Percentiles rank a stretch among this genome's conserved stretches.
phyloP scores from a whole-genome alignment of 2,888 invertebrate species.

The Microlaimidae sp. region DNA sequence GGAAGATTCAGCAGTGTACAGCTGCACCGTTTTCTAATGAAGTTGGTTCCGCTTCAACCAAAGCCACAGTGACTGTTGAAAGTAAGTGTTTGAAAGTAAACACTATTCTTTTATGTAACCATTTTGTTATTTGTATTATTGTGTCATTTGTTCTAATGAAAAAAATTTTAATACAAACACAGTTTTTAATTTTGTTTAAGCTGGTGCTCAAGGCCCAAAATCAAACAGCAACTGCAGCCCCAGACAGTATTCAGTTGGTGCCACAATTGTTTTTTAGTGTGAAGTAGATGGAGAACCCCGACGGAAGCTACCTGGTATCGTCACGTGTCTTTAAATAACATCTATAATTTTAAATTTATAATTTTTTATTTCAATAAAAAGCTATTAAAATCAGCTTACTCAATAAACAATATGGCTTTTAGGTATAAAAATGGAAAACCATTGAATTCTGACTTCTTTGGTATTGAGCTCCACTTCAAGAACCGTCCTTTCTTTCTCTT shows the following conservation, averaged over 20 bases:
- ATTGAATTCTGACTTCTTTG: not conserved
- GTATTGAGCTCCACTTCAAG: conserved; percentile 10
- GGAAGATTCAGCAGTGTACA: conserved; percentile 77
- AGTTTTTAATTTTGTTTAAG: not conserved
- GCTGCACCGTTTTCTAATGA: conserved; percentile 61
- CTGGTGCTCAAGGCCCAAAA: not conserved
- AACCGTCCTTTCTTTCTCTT: not conserved
- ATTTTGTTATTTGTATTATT: too few species aligned
- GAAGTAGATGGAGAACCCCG: conserved; percentile 18
- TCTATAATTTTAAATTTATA: too few species aligned
- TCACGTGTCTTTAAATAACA: too few species aligned
- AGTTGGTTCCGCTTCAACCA: conserved; percentile 58
- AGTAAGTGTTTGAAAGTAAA: not conserved
- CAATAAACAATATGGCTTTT: too few species aligned
- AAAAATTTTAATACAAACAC: too few species aligned
- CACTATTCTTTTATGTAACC: not conserved
- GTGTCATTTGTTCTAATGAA: too few species aligned
- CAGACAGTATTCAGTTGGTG: conserved; percentile 44
- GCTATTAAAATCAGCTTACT: too few species aligned
- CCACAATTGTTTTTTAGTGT: conserved; percentile 50
- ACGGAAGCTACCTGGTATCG: conserved; percentile 7
- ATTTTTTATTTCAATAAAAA: too few species aligned
- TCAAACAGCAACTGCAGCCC: not conserved
- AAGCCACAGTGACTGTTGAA: conserved; percentile 42
- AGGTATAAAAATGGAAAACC: not conserved